A percentile compares a stretch with the other conserved stretches of the same genome.
These are phyloP conservation scores for Catharus bicknelli DNA, from an alignment of 2,113 vertebrate species.

Conservation along the genomic window DNA sequence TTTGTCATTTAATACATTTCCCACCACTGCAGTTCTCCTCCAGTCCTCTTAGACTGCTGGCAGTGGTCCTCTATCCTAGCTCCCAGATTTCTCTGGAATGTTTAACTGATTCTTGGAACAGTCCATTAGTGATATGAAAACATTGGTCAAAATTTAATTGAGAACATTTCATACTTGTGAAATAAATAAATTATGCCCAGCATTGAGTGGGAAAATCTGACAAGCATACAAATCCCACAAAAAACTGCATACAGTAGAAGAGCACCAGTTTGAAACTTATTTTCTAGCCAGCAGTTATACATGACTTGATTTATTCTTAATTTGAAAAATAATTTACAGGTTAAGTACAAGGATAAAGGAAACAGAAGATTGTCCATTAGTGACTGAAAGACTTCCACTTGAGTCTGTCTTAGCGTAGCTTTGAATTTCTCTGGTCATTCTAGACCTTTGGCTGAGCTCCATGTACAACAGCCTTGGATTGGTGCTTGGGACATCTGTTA, in stretches of 20 bases:
- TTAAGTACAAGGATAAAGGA: neutral
- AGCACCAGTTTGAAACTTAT: neutral
- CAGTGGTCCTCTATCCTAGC: neutral
- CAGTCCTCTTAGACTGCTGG: neutral
- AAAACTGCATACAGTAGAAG: neutral
- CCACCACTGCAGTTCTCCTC: neutral
- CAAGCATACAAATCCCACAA: neutral
- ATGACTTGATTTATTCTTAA: neutral
- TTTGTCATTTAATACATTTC: neutral
- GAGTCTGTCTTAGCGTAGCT: constrained; percentile 7
- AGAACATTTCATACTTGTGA: neutral
- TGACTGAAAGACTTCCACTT: neutral
- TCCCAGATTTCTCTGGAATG: neutral
- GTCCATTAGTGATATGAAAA: neutral
- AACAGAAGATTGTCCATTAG: neutral
- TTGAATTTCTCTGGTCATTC: constrained; percentile 37
- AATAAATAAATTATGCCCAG: neutral
- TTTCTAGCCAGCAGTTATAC: neutral
- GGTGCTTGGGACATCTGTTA: constrained; percentile 60
- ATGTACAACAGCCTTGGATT: constrained; percentile 31
- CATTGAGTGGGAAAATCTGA: neutral
- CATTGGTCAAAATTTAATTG: neutral
- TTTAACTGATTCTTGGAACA: neutral
- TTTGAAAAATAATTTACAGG: neutral
- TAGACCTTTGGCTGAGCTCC: constrained; percentile 49